Base-by-base conservation (phyloP, 2,888 invertebrate species). In the Tetramorium bicarinatum region DNA sequence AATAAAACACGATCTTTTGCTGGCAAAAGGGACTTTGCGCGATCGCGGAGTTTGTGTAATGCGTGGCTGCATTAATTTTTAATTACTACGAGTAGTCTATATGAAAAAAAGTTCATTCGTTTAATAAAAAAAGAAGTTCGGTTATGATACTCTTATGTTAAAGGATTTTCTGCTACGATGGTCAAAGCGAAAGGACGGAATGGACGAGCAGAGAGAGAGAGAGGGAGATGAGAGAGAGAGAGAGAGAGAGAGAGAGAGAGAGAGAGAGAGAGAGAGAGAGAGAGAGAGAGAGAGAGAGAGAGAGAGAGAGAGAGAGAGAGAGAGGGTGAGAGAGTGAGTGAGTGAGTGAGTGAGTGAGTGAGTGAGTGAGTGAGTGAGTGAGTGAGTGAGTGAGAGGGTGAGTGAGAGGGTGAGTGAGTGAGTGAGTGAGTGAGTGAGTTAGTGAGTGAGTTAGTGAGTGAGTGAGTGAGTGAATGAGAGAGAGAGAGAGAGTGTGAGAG, bases 1-100 rank as follows among this genome's bases (percentile, higher is more conserved):
- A 71, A 72, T 79, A 66, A 66, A 47, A 15, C 11, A 2, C 7
- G 38, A 71, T 9, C 25, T 34, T 79, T 79, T 49, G 9, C 47
- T 6, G 13, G 56, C 34, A 3, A 59, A 69, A 56, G n/a, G 3
- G 7, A 49, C 38, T 29, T 41, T 18, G n/a, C 41, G 25, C 44
- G 34, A 38, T 29, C 15, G 15, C n/a, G 18, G 29, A 74, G 13
- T 47, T 41, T 41, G 11, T 69, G 44, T 38, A 29, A 49, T 2
- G 72, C 59, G 29, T 49, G 13, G 7, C 13, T 38, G 79, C 25
- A 72, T 72, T 80, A 80, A 80, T 71, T 71, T 71, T 59, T 72
- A 71, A 79, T 79, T 79, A 61, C 21, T n/a, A 59, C n/a, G 38
- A 49, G 34, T 34, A 71, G 13, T 18, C 38, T 25, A 21, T 13